phyloP scores from a whole-genome alignment of 2,888 invertebrate species.

The Philonicus albiceps region DNA sequence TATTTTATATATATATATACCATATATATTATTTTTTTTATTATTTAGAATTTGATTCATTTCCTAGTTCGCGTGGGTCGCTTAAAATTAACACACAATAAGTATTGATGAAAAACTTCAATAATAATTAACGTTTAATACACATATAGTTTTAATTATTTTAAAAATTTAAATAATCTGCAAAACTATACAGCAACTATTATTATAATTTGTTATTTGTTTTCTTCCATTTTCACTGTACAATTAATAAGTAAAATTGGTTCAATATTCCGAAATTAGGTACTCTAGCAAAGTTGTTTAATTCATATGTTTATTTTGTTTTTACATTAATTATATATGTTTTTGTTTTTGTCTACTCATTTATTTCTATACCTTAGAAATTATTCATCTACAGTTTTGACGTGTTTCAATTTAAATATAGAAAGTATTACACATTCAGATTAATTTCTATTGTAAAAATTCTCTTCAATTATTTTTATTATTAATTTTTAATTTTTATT shows the following conservation, averaged over 20 bases:
- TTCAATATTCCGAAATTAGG: conserved; percentile 32
- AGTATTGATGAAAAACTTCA: background rate
- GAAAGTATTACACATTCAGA: conserved; percentile 2
- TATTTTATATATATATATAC: background rate
- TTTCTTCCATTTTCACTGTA: background rate
- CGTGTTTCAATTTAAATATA: background rate
- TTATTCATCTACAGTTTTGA: background rate
- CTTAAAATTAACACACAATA: conserved; percentile 1
- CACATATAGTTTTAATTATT: background rate
- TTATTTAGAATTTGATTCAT: conserved; percentile 35
- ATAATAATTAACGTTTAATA: background rate
- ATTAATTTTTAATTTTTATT: too few relatives aligned
- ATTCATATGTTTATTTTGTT: conserved; percentile 1
- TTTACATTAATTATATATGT: background rate
- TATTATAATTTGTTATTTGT: too few relatives aligned
- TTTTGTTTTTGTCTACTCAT: background rate
- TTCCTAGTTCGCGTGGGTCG: background rate
- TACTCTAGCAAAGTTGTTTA: conserved; percentile 6
- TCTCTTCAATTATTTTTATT: background rate
- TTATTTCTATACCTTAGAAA: background rate
- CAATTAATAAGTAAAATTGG: conserved; percentile 25
- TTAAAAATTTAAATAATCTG: background rate
- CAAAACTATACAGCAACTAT: background rate
- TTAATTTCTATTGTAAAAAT: background rate
- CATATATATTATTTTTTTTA: background rate